Evolutionary conservation across 2,113 vertebrate genomes (phyloP).

Genomic region (Phyllopteryx taeniolatus): DNA sequence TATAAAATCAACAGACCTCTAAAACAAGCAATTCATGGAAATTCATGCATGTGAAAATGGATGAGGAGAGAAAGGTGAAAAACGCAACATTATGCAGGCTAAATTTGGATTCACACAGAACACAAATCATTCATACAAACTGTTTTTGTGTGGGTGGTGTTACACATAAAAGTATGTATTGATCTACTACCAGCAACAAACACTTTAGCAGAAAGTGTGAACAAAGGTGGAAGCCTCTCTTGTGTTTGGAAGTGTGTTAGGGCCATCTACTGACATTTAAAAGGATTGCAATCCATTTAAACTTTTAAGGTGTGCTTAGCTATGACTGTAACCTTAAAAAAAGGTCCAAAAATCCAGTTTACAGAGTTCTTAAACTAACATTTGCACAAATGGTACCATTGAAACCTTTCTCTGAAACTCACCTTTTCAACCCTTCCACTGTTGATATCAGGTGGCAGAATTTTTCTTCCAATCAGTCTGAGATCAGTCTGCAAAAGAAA

Average conservation of each 20-base stretch:
- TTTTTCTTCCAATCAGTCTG: conserved; percentile 88
- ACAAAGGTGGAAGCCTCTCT: neutral
- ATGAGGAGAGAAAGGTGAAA: neutral
- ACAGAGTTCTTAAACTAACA: neutral
- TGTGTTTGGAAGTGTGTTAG: conserved; percentile 31
- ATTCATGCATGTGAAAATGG: neutral
- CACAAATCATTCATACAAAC: neutral
- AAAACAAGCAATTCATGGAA: conserved; percentile 5
- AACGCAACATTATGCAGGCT: neutral
- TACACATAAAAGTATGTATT: neutral
- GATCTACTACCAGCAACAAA: neutral
- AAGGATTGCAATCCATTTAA: conserved; percentile 29
- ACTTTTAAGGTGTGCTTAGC: neutral
- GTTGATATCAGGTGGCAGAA: conserved; percentile 90
- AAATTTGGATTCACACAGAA: neutral
- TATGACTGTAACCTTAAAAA: neutral
- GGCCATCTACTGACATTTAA: conserved; percentile 61
- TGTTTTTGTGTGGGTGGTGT: neutral
- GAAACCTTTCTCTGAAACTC: conserved; percentile 31
- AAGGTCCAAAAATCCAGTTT: neutral
- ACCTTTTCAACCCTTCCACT: conserved; percentile 94
- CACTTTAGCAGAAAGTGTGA: neutral
- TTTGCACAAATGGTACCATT: neutral
- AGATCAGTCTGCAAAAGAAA: conserved; percentile 87
- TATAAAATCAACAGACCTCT: neutral